Evolutionary conservation across 2,797 vertebrate species (phyloP), one percentile per base, ranked within the genome.

Genomic region (Hozukius guyotensis): DNA sequence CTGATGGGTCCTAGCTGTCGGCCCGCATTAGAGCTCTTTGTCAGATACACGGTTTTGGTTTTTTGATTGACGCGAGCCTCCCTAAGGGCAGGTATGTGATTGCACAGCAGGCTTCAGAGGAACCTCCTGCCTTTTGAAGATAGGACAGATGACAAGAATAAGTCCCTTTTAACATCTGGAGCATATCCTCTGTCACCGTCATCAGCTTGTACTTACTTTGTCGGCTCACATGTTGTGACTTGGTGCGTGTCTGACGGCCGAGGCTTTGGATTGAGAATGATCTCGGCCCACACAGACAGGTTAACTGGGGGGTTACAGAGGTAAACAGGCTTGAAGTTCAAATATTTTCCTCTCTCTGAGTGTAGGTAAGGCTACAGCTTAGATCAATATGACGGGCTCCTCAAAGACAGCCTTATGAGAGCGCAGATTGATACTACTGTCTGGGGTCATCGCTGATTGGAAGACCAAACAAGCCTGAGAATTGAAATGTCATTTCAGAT

Each of bases 401-500:
- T 90, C 78, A 90, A 84, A 92, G 67, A 60, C 36, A 3, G 68
- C 29, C 52, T 89, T 84, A 89, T 89, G 81, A 55, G 74, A 79
- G 77, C 2, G 1, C 46, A 80, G 78, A 62, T 29, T 67, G 78
- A 77, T 64, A 60, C 38, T 52, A 10, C 76, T 63, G 78, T 77
- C 70, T 72, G 72, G 32, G 87, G 69, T 78, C 75, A 77, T 20
- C 22, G 8, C 57, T 83, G 86, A 89, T 88, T 84, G 68, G 53
- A 64, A 24, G 82, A 75, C 64, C 78, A 83, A 90, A 87, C 63
- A 77, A 77, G 71, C 52, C 70, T 16, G 38, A 74, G 46, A 88
- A 88, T 85, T 80, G 76, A 91, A 93, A 93, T 86, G 80, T 84
- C 70, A 86, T 87, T 90, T 81, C 72, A 78, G 79, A 87, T 85